These are phyloP conservation scores for Chascanopsetta lugubris DNA, from an alignment of 2,113 vertebrate species.

Conservation along the genomic window DNA sequence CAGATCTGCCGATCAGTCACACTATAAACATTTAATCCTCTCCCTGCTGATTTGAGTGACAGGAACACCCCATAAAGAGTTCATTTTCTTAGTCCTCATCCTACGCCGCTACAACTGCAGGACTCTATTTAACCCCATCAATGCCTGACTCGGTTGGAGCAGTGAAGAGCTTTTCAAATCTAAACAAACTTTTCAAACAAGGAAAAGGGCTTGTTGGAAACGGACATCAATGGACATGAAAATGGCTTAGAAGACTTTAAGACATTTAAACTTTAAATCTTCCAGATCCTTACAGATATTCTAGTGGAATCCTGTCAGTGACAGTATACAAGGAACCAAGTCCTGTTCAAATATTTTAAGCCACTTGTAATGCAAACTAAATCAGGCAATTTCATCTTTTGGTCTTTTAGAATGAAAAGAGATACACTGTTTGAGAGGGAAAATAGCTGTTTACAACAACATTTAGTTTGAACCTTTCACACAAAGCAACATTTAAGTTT, in stretches of 20 bases:
- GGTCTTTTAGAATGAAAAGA: too few species aligned
- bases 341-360: too few species aligned
- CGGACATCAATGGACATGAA: background rate
- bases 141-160: constrained; percentile 2
- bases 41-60: constrained; percentile 84
- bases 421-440: too few species aligned
- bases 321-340: background rate
- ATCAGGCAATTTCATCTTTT: too few species aligned
- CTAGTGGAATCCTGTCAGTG: too few species aligned
- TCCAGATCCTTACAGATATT: too few species aligned
- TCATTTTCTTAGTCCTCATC: constrained; percentile 41
- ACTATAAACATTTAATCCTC: constrained; percentile 85
- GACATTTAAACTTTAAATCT: background rate
- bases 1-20: constrained; percentile 81
- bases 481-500: too few species aligned
- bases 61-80: constrained; percentile 78
- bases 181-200: constrained; percentile 12
- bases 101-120: background rate
- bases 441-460: too few species aligned
- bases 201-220: background rate
- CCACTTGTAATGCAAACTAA: too few species aligned
- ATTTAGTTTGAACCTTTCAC: too few species aligned
- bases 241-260: background rate
- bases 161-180: constrained; percentile 13
- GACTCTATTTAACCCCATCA: constrained; percentile 19